Base-by-base conservation (phyloP, 2,888 invertebrate species). In the Entomobrya proxima region DNA sequence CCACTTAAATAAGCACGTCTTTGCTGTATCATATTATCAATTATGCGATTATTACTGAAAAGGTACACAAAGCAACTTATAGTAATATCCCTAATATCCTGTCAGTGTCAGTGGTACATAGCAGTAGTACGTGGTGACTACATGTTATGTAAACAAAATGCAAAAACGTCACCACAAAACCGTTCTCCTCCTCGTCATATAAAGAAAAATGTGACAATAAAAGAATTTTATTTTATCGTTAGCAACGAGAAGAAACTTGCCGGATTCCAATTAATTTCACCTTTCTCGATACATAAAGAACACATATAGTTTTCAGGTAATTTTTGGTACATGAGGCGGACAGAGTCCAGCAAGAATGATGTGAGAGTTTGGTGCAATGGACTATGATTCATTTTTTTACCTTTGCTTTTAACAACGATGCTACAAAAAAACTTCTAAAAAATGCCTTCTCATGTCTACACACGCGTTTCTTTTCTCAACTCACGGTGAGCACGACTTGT, bases 381-480 rank as follows among this genome's bases (percentile, higher is more conserved):
- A 72, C 24, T 30, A 18, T 50, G 72, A 72, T 72, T 69, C 24
- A 69, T 69, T 69, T 67, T 61, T 58, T 67, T 58, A 30, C 11
- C 30, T 67, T 30, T 72, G 18, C 72, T 32, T 72, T 72, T 72
- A 47, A 30, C n/a, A n/a, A n/a, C n/a, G n/a, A n/a, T n/a, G n/a
- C n/a, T n/a, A n/a, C n/a, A n/a, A 72, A 64, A 27, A 6, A 44
- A 24, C 47, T 24, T 47, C n/a, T n/a, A 32, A 47, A 30, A 72
- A 69, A 67, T 30, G 30, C 30, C 27, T 72, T 50, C 47, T 44
- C 44, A 32, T 69, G 40, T 40, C 24, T 50, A 0, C 72, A 44
- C 47, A 0, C 30, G 44, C 37, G 27, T 27, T 47, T 40, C 9
- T 18, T 27, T 11, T 55, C 44, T 13, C 69, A 9, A 72, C 72